Base-by-base conservation (phyloP, 2,797 vertebrate genomes). In the Aldrovandia affinis region DNA sequence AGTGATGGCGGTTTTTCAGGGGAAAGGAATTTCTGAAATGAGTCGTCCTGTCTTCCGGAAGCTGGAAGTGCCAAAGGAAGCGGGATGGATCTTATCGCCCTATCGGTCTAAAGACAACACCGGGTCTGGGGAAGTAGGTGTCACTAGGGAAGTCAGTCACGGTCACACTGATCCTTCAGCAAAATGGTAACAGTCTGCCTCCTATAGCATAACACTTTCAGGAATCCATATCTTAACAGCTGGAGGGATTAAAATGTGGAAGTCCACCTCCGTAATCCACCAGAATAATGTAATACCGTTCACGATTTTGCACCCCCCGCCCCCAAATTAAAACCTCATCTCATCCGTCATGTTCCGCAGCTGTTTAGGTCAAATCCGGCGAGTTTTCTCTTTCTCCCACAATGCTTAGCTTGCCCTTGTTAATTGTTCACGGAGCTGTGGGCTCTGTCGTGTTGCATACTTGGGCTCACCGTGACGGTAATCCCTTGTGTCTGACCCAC, bases 401-500 rank as follows among this genome's bases (percentile, higher is more conserved):
- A 3, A 33, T 33, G 12, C 18, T 36, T 20, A 7, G 68, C 25
- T 42, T 42, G 30, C 30, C 47, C 78, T 18, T 33, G 47, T 22
- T 81, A 61, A 81, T 63, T 63, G 54, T 63, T 63, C 55, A 81
- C 57, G 57, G 80, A 42, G 54, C 14, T 57, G 10, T 81, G 57
- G 28, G 54, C 36, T 59, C 80, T 81, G 80, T 81, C 80, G 47
- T n/a, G 3, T 18, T 33, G 30, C 39, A 54, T 81, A n/a, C 57
- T 57, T 44, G 36, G 1, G 54, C 54, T 33, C 57, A 15, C 55
- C 36, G 8, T 81, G 80, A 81, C 39, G 54, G 25, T 81, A 81
- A 81, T 81, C 80, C 80, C 80, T 33, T 25, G 55, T 3, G 39
- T 59, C 80, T 63, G 80, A 81, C 39, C 80, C 39, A n/a, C 57